Percentiles rank a stretch among this genome's conserved stretches.
Conservation (phyloP, 1,140 invertebrate genomes). For the Neodiprion fabricii region DNA sequence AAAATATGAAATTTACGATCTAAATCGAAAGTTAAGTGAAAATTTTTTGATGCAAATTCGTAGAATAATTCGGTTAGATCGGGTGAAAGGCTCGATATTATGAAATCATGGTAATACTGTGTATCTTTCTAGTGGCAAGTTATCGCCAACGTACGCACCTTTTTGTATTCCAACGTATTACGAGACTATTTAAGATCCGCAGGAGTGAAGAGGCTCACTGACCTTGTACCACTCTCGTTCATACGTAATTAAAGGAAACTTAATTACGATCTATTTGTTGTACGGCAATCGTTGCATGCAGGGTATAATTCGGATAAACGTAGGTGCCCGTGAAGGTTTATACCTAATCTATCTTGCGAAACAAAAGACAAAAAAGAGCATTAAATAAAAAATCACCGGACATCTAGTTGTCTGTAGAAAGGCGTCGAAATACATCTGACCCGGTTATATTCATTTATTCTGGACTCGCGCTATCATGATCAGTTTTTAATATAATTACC, state of each 20-base stretch:
- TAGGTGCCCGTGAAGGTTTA: neutral
- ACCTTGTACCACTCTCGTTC: constrained; percentile 7
- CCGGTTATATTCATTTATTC: neutral
- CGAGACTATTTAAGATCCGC: neutral
- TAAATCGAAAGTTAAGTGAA: neutral
- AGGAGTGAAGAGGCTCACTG: neutral
- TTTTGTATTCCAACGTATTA: neutral
- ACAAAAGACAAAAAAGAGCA: neutral
- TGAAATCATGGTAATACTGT: neutral
- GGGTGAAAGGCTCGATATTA: neutral
- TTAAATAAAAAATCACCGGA: neutral
- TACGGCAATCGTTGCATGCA: no score
- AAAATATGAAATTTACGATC: neutral
- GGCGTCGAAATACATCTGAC: neutral
- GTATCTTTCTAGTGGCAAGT: neutral
- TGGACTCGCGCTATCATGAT: no score
- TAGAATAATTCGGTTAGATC: neutral
- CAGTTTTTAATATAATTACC: no score
- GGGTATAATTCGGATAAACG: no score
- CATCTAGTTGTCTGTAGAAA: neutral
- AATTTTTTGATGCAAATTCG: neutral
- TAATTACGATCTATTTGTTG: neutral
- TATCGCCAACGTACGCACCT: neutral
- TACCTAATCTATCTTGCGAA: neutral
- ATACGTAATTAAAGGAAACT: neutral